Base-by-base conservation (phyloP, 1,140 invertebrate species). In the Theocolax elegans region DNA sequence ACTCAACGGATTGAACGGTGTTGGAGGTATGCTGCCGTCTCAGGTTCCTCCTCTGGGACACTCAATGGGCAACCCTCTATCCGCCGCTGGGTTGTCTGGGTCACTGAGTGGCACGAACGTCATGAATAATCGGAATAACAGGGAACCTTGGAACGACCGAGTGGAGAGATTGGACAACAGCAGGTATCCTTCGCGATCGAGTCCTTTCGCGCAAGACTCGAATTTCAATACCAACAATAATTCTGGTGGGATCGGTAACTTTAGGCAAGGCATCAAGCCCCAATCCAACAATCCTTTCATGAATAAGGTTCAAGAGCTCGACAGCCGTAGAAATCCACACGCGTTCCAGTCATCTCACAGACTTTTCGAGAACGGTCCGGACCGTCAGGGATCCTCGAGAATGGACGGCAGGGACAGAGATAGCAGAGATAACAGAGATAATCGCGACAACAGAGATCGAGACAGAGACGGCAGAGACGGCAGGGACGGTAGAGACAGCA, bases 251-350 rank as follows among this genome's bases (percentile, higher is more conserved):
- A 46, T 74, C 8, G 74, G 75, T 0, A 78, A 77, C 31, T 79
- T 74, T 15, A 65, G 79, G 4, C 67, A 67, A 1, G 75, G 48
- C 46, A 72, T 65, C 25, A 76, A 75, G 42, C 67, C 74, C 19
- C 17, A 58, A 10, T 35, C n/a, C 1, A 70, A 70, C 12, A 72
- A 67, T 48, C 40, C 58, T 0, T 75, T 75, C 40, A 13, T 70
- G 10, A 75, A 46, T 21, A 70, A 72, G 64, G 72, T 89, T 15
- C 88, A 89, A 60, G 88, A 90, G 54, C 68, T 90, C 2, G 88
- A 87, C 9, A 88, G 88, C 38, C 88, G 89, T 44, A 82, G 89
- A 0, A 90, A 90, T 74, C 88, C 89, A 0, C 87, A 89, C 64
- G 88, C 89, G 0, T 90, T 90, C 54, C 89, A 90, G n/a, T 60